Base-by-base conservation (phyloP, 2,113 vertebrate species). In the Coptodon rendalli region DNA sequence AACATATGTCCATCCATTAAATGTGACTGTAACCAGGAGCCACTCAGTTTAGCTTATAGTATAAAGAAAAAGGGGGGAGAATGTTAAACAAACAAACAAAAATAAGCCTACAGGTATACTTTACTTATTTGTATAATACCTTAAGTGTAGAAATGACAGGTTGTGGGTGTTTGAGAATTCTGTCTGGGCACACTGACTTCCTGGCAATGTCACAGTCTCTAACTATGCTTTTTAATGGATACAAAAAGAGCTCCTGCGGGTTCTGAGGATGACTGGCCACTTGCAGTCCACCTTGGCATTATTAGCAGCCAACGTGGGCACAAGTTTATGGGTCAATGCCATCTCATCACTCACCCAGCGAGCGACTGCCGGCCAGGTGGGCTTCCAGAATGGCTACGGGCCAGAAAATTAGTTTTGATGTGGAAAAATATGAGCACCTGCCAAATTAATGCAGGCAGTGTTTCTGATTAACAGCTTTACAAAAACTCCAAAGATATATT, bases 351-450 rank as follows among this genome's bases (percentile, higher is more conserved):
- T 86, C 83, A 82, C 59, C 48, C 63, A 79, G 53, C 31, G 2
- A 81, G 81, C 27, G 34, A 31, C 31, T 40, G 76, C 66, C 68
- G 31, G 82, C 53, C 63, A 89, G 82, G 81, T 68, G 76, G 52
- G 61, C 17, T 40, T 80, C 63, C 68, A 79, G 66, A 59, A 84
- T 84, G 85, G 86, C 86, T 24, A 14, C 29, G 7, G 66, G 80
- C 86, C 93, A 91, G 80, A 61, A 87, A 80, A 81, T 81, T 36
- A 36, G 43, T 80, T 83, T 79, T 90, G 87, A 86, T 59, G 56
- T 40, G 48, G 12, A 68, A 79, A 82, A 43, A 86, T 89, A 80
- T 48, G 56, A 90, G 83, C 80, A 87, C 82, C 82, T 87, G 52
- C 80, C 59, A 84, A 87, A 91, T 92, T 79, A 90, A 92, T 81